Conservation (phyloP, 1,140 invertebrate genomes). For the Neomicropteryx cornuta region DNA sequence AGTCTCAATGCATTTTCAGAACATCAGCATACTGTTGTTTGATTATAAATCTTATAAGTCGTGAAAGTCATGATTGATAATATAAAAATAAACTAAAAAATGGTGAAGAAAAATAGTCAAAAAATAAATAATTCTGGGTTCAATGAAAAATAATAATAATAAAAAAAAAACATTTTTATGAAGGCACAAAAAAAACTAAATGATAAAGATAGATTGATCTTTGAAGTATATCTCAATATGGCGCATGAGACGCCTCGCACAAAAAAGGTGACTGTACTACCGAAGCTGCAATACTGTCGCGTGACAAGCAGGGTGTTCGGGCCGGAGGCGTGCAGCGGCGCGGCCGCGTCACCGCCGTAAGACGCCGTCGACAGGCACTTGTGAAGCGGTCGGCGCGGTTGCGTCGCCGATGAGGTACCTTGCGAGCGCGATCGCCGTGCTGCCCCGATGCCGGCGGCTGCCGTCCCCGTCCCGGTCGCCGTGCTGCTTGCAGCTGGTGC, state of each 20-base stretch:
- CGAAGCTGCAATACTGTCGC: slow-evolving; percentile 87
- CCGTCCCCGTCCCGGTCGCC: slow-evolving; percentile 18
- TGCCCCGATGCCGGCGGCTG: slow-evolving; percentile 20
- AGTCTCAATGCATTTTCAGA: no score
- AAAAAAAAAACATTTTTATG: slow-evolving; percentile 2
- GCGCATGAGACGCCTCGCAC: no score
- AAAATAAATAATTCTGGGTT: not conserved
- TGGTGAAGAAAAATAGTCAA: no score
- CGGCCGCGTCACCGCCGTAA: slow-evolving; percentile 53
- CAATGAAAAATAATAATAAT: not conserved
- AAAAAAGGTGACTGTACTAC: slow-evolving; percentile 70
- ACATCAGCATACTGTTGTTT: no score
- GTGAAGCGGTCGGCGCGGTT: slow-evolving; percentile 76
- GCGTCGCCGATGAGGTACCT: no score
- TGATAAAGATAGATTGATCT: slow-evolving; percentile 8
- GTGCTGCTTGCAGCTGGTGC: slow-evolving; percentile 31
- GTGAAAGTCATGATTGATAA: no score
- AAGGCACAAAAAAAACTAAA: slow-evolving; percentile 3
- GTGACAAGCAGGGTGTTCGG: slow-evolving; percentile 59
- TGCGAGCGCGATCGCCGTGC: slow-evolving; percentile 69
- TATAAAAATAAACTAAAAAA: no score
- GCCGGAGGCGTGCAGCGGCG: slow-evolving; percentile 43
- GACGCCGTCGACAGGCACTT: slow-evolving; percentile 75
- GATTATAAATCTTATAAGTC: no score
- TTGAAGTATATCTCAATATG: no score